Conservation (phyloP, 2,113 vertebrate species). For the Chroicocephalus ridibundus region DNA sequence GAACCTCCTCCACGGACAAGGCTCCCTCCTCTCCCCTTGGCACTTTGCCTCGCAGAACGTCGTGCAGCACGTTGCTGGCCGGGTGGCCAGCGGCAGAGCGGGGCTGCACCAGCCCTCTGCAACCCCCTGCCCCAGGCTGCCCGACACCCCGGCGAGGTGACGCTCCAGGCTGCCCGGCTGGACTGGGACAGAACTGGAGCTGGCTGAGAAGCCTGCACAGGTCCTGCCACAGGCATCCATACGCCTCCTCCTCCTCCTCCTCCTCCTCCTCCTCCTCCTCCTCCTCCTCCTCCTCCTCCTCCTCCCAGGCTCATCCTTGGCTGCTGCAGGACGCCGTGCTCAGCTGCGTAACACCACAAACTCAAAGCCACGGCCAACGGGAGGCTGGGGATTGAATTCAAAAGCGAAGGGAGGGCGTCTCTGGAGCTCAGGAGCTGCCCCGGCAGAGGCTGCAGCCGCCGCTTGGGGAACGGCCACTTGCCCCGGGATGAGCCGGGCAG, state of each 20-base stretch:
- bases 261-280: too few species aligned
- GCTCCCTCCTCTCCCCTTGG: background rate
- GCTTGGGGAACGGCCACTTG: fast-evolving
- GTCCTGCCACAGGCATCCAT: background rate
- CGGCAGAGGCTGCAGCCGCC: background rate
- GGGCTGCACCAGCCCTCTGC: background rate
- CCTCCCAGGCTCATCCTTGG: fast-evolving
- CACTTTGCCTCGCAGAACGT: background rate
- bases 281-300: too few species aligned
- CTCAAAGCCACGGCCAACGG: background rate
- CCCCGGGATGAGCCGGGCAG: background rate
- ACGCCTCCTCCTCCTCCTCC: too few species aligned
- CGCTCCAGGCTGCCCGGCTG: background rate
- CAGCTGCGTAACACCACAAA: background rate
- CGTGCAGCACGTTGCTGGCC: fast-evolving
- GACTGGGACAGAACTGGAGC: background rate
- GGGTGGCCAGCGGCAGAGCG: background rate
- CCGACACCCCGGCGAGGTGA: fast-evolving
- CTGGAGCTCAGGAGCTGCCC: background rate
- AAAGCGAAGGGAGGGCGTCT: background rate
- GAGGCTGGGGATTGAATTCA: background rate
- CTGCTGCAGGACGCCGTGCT: fast-evolving
- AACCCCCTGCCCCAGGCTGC: background rate
- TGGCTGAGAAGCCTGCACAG: background rate
- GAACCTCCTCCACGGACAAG: background rate